A percentile compares a stretch with the other conserved stretches of the same genome.
phyloP scores from a whole-genome alignment of 2,888 invertebrate species.

The Pilophorus perplexus region DNA sequence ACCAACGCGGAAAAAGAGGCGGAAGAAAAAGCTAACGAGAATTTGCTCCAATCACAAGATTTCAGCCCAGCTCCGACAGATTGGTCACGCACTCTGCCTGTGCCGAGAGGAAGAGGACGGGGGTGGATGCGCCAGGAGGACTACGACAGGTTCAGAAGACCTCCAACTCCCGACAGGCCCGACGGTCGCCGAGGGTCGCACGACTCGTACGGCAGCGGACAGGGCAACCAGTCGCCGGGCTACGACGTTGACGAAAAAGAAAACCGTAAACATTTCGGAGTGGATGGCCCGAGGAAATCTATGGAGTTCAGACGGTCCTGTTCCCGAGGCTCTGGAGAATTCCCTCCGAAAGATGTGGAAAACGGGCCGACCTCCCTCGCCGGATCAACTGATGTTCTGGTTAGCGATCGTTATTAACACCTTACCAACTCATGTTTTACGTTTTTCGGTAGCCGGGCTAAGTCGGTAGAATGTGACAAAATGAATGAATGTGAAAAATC shows the following conservation, averaged over 20 bases:
- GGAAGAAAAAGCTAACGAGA: conserved; percentile 27
- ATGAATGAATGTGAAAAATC: no score
- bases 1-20: conserved; percentile 58
- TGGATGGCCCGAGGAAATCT: neutral
- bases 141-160: conserved; percentile 10
- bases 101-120: conserved; percentile 62
- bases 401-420: no score
- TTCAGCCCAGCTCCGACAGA: conserved; percentile 25
- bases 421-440: no score
- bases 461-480: no score
- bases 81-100: conserved; percentile 57
- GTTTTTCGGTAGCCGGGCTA: no score
- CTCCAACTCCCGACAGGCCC: conserved; percentile 2
- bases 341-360: neutral
- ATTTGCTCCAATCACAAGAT: neutral
- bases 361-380: neutral
- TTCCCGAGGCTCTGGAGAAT: no score
- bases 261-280: conserved; percentile 5
- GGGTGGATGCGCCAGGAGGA: conserved; percentile 33
- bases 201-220: neutral
- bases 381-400: conserved; percentile 24
- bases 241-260: conserved; percentile 16
- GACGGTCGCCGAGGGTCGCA: neutral
- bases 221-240: neutral
- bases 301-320: neutral